Evolutionary conservation across 1,140 invertebrate genomes (phyloP).

Genomic region (Aphelinus atriplicis): DNA sequence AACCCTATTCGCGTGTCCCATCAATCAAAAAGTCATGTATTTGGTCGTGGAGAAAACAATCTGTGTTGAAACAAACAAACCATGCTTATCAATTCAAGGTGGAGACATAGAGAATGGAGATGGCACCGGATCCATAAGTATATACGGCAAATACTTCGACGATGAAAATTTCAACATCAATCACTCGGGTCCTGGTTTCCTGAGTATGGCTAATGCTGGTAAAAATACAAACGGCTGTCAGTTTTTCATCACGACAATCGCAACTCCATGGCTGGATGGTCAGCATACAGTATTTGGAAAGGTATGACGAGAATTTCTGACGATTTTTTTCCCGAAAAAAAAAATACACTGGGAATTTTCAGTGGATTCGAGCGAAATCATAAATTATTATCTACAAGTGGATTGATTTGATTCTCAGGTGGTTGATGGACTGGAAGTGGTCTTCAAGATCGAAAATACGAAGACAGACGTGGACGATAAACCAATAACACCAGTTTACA

Average conservation of each 20-base stretch:
- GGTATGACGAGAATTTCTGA: constrained; percentile 35
- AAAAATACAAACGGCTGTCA: constrained; percentile 90
- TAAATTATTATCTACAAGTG: constrained; percentile 5
- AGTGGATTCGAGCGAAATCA: constrained; percentile 30
- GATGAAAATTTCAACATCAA: constrained; percentile 95
- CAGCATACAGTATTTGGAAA: constrained; percentile 95
- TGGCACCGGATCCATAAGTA: constrained; percentile 82
- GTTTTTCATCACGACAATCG: constrained; percentile 93
- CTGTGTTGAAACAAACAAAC: too few relatives aligned
- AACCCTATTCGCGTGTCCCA: too few relatives aligned
- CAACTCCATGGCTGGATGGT: constrained; percentile 91
- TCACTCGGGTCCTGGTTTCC: constrained; percentile 87
- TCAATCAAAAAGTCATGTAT: too few relatives aligned
- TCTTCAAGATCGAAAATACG: constrained; percentile 85
- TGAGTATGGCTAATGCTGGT: constrained; percentile 96
- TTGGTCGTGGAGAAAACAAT: too few relatives aligned
- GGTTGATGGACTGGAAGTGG: constrained; percentile 81
- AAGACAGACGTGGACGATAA: constrained; percentile 80
- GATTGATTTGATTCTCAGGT: constrained; percentile 65
- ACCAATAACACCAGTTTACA: constrained; percentile 74
- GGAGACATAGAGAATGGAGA: constrained; percentile 83
- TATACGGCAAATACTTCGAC: constrained; percentile 91
- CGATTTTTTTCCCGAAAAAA: constrained; percentile 14
- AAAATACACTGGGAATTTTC: neutral
- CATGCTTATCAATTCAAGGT: constrained; percentile 61